These are phyloP conservation scores for Pelobates cultripes DNA, from an alignment of 2,797 vertebrate genomes.

Conservation along the genomic window DNA sequence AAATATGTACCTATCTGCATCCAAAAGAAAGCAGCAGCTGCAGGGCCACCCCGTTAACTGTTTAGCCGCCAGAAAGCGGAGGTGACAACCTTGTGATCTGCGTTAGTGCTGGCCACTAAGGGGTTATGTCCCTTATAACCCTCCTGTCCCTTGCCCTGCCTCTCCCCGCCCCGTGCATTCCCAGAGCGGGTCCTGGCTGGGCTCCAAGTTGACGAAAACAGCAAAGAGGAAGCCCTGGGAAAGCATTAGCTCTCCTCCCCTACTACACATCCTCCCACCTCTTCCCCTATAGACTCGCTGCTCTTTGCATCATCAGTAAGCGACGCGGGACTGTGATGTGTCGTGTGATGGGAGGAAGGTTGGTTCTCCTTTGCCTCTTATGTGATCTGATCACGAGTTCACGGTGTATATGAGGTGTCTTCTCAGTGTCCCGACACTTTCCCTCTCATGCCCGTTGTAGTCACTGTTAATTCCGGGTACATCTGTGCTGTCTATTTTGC, in stretches of 20 bases:
- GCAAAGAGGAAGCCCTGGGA: constrained; percentile 48
- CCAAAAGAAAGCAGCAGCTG: constrained; percentile 13
- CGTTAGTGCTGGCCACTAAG: neutral
- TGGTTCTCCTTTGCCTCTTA: constrained; percentile 27
- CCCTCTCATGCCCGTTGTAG: neutral
- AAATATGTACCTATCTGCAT: constrained; percentile 35
- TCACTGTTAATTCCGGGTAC: neutral
- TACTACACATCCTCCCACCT: neutral
- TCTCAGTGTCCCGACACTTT: too few species aligned
- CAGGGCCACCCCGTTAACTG: constrained; percentile 36
- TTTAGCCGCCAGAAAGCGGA: neutral
- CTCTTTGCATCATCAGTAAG: constrained; percentile 48
- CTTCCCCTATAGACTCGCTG: constrained; percentile 29
- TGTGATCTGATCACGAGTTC: constrained; percentile 14
- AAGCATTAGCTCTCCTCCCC: constrained; percentile 19
- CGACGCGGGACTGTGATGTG: constrained; percentile 42
- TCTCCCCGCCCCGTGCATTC: constrained; percentile 37
- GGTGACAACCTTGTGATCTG: neutral
- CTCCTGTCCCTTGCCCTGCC: constrained; percentile 42
- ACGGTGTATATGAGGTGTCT: neutral
- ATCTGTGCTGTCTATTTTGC: neutral
- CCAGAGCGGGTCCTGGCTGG: constrained; percentile 44
- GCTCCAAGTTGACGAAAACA: constrained; percentile 48
- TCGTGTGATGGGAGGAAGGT: constrained; percentile 44
- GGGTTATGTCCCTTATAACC: constrained; percentile 36